phyloP scores from a whole-genome alignment of 2,797 vertebrate species.

The Acipenser oxyrinchus region DNA sequence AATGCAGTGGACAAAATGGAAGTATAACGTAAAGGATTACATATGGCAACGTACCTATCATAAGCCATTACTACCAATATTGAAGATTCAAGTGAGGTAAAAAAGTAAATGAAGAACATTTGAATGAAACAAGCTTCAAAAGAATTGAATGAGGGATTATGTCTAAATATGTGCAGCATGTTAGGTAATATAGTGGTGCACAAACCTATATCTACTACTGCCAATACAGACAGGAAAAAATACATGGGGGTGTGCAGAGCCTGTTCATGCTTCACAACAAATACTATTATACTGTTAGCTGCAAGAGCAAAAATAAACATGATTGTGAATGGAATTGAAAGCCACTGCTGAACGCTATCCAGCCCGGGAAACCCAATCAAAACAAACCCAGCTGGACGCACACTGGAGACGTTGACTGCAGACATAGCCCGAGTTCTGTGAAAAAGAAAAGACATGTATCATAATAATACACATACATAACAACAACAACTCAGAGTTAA shows the following conservation, averaged over 20 bases:
- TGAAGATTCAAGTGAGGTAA: slow-evolving; percentile 52
- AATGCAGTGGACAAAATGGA: background rate
- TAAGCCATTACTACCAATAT: slow-evolving; percentile 57
- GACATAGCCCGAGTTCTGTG: background rate
- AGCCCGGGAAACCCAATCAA: slow-evolving; percentile 29
- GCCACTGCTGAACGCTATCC: slow-evolving; percentile 39
- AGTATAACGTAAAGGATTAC: slow-evolving; percentile 15
- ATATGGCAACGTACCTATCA: slow-evolving; percentile 32
- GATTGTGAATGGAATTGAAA: slow-evolving; percentile 50
- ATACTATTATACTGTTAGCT: slow-evolving; percentile 47
- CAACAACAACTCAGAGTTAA: too few relatives aligned
- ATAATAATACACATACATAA: too few relatives aligned
- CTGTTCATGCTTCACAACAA: slow-evolving; percentile 42
- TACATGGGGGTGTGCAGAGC: slow-evolving; percentile 49
- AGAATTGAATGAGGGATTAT: slow-evolving; percentile 28
- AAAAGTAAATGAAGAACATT: slow-evolving; percentile 54
- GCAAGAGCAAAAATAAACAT: slow-evolving; percentile 39
- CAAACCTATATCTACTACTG: slow-evolving; percentile 40
- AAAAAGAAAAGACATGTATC: too few relatives aligned
- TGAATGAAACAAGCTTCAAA: slow-evolving; percentile 48
- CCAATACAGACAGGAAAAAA: slow-evolving; percentile 50
- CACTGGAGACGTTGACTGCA: background rate
- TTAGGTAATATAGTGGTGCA: slow-evolving; percentile 47
- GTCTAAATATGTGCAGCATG: slow-evolving; percentile 47
- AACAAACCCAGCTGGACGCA: slow-evolving; percentile 33